phyloP scores from a whole-genome alignment of 2,797 vertebrate species.

The Eptatretus atami region DNA sequence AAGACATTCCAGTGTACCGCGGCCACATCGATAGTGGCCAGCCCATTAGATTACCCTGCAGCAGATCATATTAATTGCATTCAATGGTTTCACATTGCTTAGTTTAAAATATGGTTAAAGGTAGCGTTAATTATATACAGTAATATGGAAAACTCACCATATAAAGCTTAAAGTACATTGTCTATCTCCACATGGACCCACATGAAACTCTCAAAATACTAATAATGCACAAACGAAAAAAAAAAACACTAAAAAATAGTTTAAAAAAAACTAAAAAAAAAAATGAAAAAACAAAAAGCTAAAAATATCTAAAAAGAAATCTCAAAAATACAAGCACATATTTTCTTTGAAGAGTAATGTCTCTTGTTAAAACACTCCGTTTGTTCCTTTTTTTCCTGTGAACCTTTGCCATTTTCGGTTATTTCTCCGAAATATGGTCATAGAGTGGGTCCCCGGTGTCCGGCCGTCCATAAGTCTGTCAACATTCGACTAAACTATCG shows the following conservation, averaged over 20 bases:
- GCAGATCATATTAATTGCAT: constrained; percentile 7
- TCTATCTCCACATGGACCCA: not conserved
- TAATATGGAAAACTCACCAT: not conserved
- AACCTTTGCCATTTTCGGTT: too few relatives aligned
- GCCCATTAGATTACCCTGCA: constrained; percentile 75
- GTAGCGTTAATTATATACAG: not conserved
- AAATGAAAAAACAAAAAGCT: too few relatives aligned
- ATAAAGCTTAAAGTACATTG: not conserved
- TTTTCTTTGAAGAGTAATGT: not conserved
- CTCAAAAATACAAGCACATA: not conserved
- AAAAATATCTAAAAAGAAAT: too few relatives aligned
- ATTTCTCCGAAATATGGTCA: too few relatives aligned
- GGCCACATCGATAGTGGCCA: constrained; percentile 55
- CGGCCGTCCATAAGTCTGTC: too few relatives aligned
- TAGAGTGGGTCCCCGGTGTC: too few relatives aligned
- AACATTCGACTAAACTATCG: too few relatives aligned
- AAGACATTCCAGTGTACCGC: constrained; percentile 61
- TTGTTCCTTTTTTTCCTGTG: too few relatives aligned
- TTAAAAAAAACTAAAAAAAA: too few relatives aligned
- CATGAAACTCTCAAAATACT: too few relatives aligned
- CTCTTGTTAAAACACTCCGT: not conserved
- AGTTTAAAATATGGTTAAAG: not conserved
- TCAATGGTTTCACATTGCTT: not conserved
- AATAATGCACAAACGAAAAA: too few relatives aligned
- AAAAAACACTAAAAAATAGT: too few relatives aligned